phyloP scores from a whole-genome alignment of 30 jellyfish, hydroid and myxozoan genomes.

The Pseudorhiza aurosa region DNA sequence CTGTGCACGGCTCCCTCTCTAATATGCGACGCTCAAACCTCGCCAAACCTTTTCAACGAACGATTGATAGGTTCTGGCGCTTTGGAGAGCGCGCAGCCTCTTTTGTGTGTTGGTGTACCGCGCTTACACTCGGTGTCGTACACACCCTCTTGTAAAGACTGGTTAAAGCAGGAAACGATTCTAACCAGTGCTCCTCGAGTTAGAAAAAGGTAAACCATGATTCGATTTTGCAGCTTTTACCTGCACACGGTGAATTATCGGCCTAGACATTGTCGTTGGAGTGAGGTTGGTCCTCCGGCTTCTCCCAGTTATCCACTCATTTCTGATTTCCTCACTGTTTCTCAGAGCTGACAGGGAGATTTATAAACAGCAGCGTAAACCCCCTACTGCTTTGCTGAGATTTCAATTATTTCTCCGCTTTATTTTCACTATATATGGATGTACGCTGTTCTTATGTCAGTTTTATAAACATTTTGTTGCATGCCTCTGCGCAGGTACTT shows the following conservation, averaged over 20 bases:
- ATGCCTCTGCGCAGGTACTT: slow-evolving; percentile 2
- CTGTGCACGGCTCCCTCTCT: slow-evolving; percentile 1
- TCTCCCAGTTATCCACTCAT: background rate
- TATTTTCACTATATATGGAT: slow-evolving; percentile 4
- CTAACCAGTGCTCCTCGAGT: background rate
- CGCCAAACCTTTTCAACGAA: background rate
- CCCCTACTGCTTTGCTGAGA: slow-evolving; percentile 33
- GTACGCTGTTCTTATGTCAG: background rate
- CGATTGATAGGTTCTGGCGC: background rate
- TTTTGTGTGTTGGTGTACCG: background rate
- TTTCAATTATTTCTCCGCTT: background rate
- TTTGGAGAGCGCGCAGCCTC: background rate
- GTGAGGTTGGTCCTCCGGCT: background rate
- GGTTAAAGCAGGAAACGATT: slow-evolving; percentile 2
- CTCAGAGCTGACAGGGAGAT: slow-evolving; percentile 9
- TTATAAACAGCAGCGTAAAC: slow-evolving; percentile 10
- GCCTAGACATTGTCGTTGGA: background rate
- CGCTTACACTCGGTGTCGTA: background rate
- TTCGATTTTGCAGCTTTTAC: background rate
- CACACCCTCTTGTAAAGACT: background rate
- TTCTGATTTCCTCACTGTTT: background rate
- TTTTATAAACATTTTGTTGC: background rate
- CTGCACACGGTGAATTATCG: too few species aligned
- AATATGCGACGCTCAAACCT: background rate
- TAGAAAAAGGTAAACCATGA: background rate